Base-by-base conservation (phyloP, 2,113 vertebrate genomes). In the Scomber colias region DNA sequence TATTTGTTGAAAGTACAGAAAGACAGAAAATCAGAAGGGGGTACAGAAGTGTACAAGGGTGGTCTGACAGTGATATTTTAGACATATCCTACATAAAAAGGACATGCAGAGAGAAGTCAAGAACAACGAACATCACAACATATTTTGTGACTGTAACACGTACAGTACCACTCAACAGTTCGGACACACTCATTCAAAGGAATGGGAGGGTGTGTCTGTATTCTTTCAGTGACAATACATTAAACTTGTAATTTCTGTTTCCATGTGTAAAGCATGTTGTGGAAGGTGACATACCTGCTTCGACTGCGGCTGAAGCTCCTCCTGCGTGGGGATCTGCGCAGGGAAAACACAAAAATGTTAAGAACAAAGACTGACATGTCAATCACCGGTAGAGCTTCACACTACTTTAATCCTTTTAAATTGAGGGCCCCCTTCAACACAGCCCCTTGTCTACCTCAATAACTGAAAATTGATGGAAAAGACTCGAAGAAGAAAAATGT, bases 261-360 rank as follows among this genome's bases (percentile, higher is more conserved):
- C 2, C 44, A 17, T 13, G 44, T 44, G 5, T 11, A 5, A 35
- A 40, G 5, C 16, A 35, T 7, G 2, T 12, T 5, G 0, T 31
- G 13, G 78, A 60, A 30, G 56, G 7, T 8, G 2, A 54, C 65
- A 11, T 95, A 99, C 98, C 98, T 98, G 97, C 98, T 99, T 74
- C 98, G 96, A 93, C 98, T 99, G 15, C 97, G 96, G 84, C 98
- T 99, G 79, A 98, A 97, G 94, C 98, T 99, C 94, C 97, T 97
- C 94, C 97, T 97, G 85, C 98, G 96, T 53, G 98, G 98, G 71
- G 98, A 99, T 98, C 98, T 99, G 96, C 79, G 92, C 94, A 87
- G 91, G 88, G 84, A 79, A 81, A 91, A 91, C 50, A 82, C 13
- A 77, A 5, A 54, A 12, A 14, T 27, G 80, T 84, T 83, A 87